Evolutionary conservation across 2,113 vertebrate genomes (phyloP).

Genomic region (Indicator maculatus): DNA sequence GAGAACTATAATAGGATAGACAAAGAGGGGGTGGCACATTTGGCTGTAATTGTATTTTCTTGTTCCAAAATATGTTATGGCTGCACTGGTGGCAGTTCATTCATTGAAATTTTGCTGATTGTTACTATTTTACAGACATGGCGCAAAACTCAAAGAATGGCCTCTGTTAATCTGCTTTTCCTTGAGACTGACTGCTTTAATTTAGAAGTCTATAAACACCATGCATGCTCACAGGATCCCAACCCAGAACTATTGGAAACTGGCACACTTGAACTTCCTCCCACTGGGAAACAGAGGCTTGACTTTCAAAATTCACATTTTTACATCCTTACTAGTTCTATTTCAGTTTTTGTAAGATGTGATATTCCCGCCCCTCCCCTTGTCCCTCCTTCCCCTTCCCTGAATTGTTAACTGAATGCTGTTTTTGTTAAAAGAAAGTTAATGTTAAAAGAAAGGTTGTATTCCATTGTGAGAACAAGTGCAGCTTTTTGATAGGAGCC

Average conservation of each 20-base stretch:
- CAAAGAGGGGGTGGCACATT: neutral
- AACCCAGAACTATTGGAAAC: slow-evolving; percentile 43
- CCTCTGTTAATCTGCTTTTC: neutral
- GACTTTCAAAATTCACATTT: slow-evolving; percentile 54
- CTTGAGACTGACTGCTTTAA: slow-evolving; percentile 55
- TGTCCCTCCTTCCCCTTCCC: too few relatives aligned
- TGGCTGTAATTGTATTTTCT: neutral
- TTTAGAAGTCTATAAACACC: slow-evolving; percentile 68
- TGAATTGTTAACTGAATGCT: neutral
- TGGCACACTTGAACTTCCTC: slow-evolving; percentile 51
- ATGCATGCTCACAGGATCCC: slow-evolving; percentile 48
- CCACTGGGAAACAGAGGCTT: neutral
- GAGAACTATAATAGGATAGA: neutral
- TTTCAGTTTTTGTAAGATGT: neutral
- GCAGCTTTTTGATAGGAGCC: neutral
- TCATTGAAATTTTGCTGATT: neutral
- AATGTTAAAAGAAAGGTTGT: neutral
- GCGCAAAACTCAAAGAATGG: neutral
- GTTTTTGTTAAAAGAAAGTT: slow-evolving; percentile 7
- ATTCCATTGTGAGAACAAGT: neutral
- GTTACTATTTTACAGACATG: neutral
- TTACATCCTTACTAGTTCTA: slow-evolving; percentile 4
- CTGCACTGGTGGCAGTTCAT: neutral
- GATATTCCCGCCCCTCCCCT: too few relatives aligned
- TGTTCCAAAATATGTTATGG: neutral